A percentile compares a stretch with the other conserved stretches of the same genome.
These are phyloP conservation scores for Drymodes brunneopygia DNA, from an alignment of 2,113 vertebrate genomes.

Conservation along the genomic window DNA sequence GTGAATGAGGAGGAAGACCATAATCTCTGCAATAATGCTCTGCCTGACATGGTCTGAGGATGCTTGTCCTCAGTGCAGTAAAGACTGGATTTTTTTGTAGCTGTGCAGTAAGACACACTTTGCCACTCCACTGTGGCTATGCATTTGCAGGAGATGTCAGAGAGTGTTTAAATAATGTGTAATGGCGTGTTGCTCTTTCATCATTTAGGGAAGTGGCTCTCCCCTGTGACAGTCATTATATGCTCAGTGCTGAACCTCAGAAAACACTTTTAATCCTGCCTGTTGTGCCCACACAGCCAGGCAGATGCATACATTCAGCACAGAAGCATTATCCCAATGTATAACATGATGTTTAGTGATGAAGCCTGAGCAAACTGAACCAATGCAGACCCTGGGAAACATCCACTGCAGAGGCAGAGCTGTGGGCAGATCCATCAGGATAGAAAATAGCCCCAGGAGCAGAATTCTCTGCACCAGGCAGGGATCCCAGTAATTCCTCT, in stretches of 20 bases:
- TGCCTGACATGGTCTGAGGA: not conserved
- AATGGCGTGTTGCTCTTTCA: constrained; percentile 48
- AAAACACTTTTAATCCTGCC: constrained; percentile 44
- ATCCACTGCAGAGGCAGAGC: not conserved
- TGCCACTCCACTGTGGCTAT: not conserved
- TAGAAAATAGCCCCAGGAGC: not conserved
- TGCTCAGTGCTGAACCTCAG: constrained; percentile 35
- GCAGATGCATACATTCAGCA: not conserved
- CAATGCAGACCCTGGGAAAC: not conserved
- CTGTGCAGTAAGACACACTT: not conserved
- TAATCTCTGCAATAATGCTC: not conserved
- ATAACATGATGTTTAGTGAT: not conserved
- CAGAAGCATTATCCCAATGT: not conserved
- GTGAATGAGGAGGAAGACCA: not conserved
- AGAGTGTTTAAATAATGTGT: constrained; percentile 48
- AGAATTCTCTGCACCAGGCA: not conserved
- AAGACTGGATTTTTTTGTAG: not conserved
- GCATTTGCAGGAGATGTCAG: constrained; percentile 29
- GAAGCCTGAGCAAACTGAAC: not conserved
- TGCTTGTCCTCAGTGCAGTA: not conserved
- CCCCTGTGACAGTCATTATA: constrained; percentile 59
- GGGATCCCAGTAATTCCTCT: not conserved
- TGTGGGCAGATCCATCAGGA: not conserved
- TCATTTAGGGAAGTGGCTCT: constrained; percentile 49
- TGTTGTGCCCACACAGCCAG: constrained; percentile 5